Evolutionary conservation across 2,888 invertebrate genomes (phyloP).

Genomic region (Biston stratarius): DNA sequence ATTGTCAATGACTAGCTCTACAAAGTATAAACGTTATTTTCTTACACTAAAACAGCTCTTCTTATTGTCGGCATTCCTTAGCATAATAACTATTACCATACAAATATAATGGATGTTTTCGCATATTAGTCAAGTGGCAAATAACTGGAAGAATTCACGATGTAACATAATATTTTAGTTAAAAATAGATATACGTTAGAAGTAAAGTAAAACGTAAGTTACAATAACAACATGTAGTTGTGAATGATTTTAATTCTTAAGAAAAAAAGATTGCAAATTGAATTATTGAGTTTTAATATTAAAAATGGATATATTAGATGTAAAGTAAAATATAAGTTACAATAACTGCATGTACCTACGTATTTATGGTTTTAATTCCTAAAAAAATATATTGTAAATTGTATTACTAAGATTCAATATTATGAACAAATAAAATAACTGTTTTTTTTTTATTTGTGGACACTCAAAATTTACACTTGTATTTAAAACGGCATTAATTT

Average conservation of each 20-base stretch:
- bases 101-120: slow-evolving; percentile 19
- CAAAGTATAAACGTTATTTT: neutral
- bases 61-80: neutral
- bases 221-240: neutral
- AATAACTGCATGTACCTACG: neutral
- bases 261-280: too few species aligned
- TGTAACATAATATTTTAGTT: slow-evolving; percentile 25
- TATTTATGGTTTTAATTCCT: too few species aligned
- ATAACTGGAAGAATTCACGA: slow-evolving; percentile 81
- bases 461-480: too few species aligned
- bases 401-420: too few species aligned
- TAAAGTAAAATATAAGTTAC: neutral
- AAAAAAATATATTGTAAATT: too few species aligned
- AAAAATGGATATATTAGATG: too few species aligned
- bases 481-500: too few species aligned
- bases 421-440: too few species aligned
- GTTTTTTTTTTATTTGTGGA: too few species aligned
- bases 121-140: slow-evolving; percentile 64
- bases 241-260: too few species aligned
- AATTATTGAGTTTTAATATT: too few species aligned
- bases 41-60: neutral
- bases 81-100: neutral
- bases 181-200: too few species aligned
- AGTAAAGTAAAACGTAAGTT: neutral
- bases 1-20: slow-evolving; percentile 34